Evolutionary conservation across 1,140 invertebrate genomes (phyloP), one percentile per base, ranked within the genome.

Genomic region (Daktulosphaira vitifoliae): DNA sequence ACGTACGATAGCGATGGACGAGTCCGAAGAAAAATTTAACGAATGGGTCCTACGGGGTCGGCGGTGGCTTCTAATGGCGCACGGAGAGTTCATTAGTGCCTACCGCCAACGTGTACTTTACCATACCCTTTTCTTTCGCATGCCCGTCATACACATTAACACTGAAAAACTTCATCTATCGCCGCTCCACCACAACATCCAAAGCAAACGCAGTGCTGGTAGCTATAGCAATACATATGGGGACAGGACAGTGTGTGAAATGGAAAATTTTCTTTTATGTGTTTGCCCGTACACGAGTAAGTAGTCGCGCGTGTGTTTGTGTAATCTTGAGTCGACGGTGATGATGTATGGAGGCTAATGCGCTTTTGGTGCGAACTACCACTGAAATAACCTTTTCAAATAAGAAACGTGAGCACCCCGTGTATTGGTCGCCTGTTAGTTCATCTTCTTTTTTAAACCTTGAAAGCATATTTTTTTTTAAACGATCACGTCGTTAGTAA

Each of bases 331-430:
- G 38, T 56, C 38, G 23, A 23, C 16, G 42, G 23, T 16, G 54
- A 62, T 62, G 54, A 62, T 62, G 54, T 62, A 62, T 46, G 54
- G 29, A 46, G 39, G 11, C n/a, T 62, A 62, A 62, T 62, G 23
- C 54, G 42, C 54, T 46, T 62, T 62, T 42, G 23, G 37, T 3
- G 39, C 7, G 23, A 5, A 33, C n/a, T 26, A 46, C 25, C 11
- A 15, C n/a, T 15, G 42, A 62, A 62, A 62, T 29, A 29, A 62
- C n/a, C 39, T 62, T 62, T 59, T 20, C 1, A 44, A 59, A 59
- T 42, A 59, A 29, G 33, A 46, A 44, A 29, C 29, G 29, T 33
- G 29, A 5, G 11, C 29, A 11, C 11, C 29, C 29, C 29, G 29
- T 5, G 5, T 11, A 33, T 11, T 11, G 29, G 29, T 33, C 29